Evolutionary conservation across 2,888 invertebrate genomes (phyloP).

Genomic region (Dioctria linearis): DNA sequence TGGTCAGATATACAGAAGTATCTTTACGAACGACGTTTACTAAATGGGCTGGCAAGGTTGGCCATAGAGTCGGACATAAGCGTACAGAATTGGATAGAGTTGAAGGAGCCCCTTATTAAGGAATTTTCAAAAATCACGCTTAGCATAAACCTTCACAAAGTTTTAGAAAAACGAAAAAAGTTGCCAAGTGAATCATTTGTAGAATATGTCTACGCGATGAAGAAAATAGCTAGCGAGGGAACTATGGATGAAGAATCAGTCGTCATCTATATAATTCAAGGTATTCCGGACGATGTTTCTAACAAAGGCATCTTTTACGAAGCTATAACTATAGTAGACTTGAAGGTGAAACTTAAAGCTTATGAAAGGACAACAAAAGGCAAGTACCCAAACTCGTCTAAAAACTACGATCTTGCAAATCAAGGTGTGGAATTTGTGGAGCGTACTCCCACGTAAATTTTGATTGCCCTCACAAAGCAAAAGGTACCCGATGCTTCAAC

Average conservation of each 20-base stretch:
- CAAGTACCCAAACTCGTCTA: background rate
- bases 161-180: background rate
- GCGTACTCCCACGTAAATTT: background rate
- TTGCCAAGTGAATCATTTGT: background rate
- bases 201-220: background rate
- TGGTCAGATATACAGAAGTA: too few relatives aligned
- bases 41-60: background rate
- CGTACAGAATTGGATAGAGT: background rate
- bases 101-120: background rate
- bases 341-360: background rate
- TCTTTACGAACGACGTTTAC: background rate
- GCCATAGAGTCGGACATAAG: background rate
- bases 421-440: background rate
- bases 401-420: background rate
- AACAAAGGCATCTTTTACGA: background rate
- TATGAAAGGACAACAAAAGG: background rate
- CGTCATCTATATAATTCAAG: background rate
- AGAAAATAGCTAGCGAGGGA: background rate
- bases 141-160: background rate
- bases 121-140: background rate
- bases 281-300: background rate
- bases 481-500: conserved; percentile 43
- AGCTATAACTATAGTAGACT: background rate
- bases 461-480: conserved; percentile 7
- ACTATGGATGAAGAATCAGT: background rate